These are phyloP conservation scores for Sycophila sp. DNA, from an alignment of 1,140 invertebrate genomes.

Conservation along the genomic window DNA sequence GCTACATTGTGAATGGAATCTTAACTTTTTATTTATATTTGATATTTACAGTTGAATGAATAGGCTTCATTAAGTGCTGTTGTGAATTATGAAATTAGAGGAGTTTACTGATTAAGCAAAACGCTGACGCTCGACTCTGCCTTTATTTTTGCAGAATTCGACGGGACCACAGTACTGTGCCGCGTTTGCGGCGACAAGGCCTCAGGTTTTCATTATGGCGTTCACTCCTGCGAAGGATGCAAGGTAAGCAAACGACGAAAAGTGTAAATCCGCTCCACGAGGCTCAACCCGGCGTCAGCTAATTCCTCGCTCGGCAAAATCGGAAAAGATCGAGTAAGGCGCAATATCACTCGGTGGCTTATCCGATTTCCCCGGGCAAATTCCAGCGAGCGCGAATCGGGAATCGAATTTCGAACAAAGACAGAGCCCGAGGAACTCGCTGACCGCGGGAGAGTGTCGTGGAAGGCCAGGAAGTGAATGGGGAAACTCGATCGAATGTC, in stretches of 20 bases:
- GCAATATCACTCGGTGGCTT: not conserved
- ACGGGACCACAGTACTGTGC: conserved; percentile 96
- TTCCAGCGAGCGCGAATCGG: not conserved
- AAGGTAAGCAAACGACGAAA: conserved; percentile 93
- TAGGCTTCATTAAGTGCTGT: no score
- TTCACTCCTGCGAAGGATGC: conserved; percentile 99
- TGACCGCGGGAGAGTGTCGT: not conserved
- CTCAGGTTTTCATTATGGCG: conserved; percentile 98
- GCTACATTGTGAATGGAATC: no score
- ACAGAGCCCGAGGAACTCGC: not conserved
- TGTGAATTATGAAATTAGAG: no score
- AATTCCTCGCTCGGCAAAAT: conserved; percentile 1
- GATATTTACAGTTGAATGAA: no score
- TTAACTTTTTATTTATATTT: no score
- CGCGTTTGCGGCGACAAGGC: conserved; percentile 99
- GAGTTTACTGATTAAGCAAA: no score
- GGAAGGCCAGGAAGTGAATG: conserved; percentile 50
- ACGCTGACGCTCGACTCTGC: no score
- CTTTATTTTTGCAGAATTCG: conserved; percentile 86
- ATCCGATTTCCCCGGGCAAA: conserved; percentile 2
- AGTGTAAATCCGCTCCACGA: no score
- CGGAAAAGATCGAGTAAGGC: not conserved
- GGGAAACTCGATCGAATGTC: conserved; percentile 12
- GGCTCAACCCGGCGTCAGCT: conserved; percentile 18
- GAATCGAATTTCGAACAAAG: not conserved